Percentiles rank a stretch among this genome's conserved stretches.
These are phyloP conservation scores for Chloroceryle inda DNA, from an alignment of 2,797 vertebrate species.

Conservation along the genomic window DNA sequence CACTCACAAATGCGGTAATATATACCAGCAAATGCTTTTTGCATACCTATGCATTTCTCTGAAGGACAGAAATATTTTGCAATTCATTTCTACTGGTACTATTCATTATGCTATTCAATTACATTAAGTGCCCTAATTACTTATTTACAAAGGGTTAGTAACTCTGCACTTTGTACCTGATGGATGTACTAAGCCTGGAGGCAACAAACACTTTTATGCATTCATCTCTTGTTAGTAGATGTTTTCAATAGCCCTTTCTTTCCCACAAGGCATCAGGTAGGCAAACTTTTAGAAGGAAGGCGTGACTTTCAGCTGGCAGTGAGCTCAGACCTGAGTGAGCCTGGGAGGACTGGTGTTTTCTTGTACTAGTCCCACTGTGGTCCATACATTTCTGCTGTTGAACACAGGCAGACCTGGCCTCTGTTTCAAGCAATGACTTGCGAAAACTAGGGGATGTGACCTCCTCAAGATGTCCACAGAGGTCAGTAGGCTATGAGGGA, in stretches of 20 bases:
- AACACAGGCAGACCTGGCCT: neutral
- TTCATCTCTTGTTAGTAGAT: neutral
- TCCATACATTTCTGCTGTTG: neutral
- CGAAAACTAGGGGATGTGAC: too few species aligned
- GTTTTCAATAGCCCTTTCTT: neutral
- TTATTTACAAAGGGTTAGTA: constrained; percentile 70
- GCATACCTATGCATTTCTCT: constrained; percentile 22
- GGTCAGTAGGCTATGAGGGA: neutral
- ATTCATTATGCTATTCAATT: constrained; percentile 74
- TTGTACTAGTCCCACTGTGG: neutral
- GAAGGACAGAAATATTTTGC: constrained; percentile 2
- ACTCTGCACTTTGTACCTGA: constrained; percentile 4
- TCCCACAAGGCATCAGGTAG: neutral
- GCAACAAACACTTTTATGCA: neutral
- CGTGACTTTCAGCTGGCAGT: neutral
- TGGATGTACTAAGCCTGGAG: neutral
- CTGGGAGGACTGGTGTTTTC: neutral
- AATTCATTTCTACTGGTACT: constrained; percentile 36
- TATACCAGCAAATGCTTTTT: constrained; percentile 18
- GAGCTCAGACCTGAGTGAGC: fast-evolving
- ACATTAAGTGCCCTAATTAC: constrained; percentile 60
- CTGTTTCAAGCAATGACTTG: neutral
- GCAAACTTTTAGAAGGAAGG: neutral
- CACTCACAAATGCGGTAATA: neutral
- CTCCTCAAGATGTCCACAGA: neutral